Percentiles rank a stretch among this genome's conserved stretches.
phyloP scores from a whole-genome alignment of 2,888 invertebrate species.

The Listrodromus nycthemerus region DNA sequence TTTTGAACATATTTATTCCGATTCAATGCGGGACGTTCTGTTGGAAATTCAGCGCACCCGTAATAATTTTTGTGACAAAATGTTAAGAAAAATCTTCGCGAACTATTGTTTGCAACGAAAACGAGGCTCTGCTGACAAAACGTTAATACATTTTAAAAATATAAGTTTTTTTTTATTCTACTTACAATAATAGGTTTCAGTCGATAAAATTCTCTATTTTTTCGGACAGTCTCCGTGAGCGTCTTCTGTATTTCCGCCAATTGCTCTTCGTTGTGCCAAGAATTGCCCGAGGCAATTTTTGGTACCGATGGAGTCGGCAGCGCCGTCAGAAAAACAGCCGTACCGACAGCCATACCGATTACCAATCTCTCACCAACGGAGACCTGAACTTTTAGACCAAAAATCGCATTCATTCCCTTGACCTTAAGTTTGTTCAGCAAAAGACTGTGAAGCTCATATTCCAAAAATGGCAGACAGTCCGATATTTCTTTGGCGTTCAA shows the following conservation, averaged over 20 bases:
- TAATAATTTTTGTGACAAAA: no score
- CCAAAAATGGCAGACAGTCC: slow-evolving; percentile 96
- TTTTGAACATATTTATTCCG: no score
- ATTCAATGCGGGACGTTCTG: no score
- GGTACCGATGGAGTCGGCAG: slow-evolving; percentile 92
- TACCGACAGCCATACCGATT: slow-evolving; percentile 95
- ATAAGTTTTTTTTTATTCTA: neutral
- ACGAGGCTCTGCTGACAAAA: no score
- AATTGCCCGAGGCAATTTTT: slow-evolving; percentile 89
- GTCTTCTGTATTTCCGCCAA: slow-evolving; percentile 89
- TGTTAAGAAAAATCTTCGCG: no score
- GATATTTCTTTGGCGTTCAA: slow-evolving; percentile 97
- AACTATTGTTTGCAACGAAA: no score
- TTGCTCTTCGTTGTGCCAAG: slow-evolving; percentile 88
- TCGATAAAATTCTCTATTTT: slow-evolving; percentile 90
- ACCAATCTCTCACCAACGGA: slow-evolving; percentile 95
- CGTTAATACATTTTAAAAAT: no score
- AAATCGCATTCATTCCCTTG: slow-evolving; percentile 97
- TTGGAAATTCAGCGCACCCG: no score
- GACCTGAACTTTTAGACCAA: slow-evolving; percentile 90
- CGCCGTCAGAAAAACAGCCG: slow-evolving; percentile 92
- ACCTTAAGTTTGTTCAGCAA: slow-evolving; percentile 95
- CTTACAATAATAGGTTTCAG: slow-evolving; percentile 82
- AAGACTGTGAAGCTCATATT: slow-evolving; percentile 97
- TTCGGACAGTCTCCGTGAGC: slow-evolving; percentile 89